Conservation (phyloP, 2,797 vertebrate genomes). For the Margarornis squamiger region DNA sequence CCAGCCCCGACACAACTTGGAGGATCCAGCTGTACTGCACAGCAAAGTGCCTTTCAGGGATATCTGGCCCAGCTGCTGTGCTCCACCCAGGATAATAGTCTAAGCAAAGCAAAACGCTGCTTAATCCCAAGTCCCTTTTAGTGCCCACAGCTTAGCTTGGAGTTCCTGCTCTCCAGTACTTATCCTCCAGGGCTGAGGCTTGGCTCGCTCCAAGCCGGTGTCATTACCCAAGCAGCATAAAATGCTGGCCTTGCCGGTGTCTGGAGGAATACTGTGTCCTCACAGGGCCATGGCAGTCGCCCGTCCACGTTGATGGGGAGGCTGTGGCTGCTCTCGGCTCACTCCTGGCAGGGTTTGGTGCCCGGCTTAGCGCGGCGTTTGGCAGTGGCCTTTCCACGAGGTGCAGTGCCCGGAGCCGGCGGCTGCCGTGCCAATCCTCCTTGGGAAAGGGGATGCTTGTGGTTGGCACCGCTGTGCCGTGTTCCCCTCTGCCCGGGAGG, state of each 20-base stretch:
- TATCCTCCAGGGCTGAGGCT: background rate
- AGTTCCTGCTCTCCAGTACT: background rate
- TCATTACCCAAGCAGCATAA: background rate
- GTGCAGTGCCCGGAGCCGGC: background rate
- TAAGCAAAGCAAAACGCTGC: slow-evolving; percentile 5
- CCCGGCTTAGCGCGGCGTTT: background rate
- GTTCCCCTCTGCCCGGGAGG: background rate
- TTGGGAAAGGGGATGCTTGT: background rate
- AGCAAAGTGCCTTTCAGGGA: slow-evolving; percentile 22
- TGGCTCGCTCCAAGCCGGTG: background rate
- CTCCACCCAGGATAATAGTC: slow-evolving; percentile 44
- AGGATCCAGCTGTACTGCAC: background rate
- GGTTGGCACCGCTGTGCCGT: background rate
- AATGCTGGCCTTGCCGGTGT: background rate
- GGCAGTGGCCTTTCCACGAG: slow-evolving; percentile 34
- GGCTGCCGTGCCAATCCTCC: background rate
- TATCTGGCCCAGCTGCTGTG: slow-evolving; percentile 15
- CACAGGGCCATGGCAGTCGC: background rate
- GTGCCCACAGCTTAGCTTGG: background rate
- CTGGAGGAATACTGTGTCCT: background rate
- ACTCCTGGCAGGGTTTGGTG: background rate
- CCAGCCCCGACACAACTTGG: background rate
- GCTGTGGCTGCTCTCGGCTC: background rate
- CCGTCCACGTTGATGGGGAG: slow-evolving; percentile 28
- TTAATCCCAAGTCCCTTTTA: slow-evolving; percentile 30